Evolutionary conservation across 2,113 vertebrate genomes (phyloP).

Genomic region (Saguinus imperator): DNA sequence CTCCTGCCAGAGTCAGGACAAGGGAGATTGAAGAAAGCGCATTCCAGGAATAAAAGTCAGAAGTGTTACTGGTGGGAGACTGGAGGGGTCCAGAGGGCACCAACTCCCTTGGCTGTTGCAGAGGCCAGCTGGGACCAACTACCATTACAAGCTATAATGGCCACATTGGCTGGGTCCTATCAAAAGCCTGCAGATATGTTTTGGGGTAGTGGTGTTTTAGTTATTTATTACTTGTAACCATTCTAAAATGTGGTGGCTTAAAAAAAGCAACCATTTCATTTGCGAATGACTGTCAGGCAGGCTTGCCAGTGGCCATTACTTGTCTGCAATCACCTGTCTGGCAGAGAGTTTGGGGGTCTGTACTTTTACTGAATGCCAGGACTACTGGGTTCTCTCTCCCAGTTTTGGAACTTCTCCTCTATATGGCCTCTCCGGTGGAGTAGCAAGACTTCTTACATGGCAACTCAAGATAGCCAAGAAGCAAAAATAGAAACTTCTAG

Average conservation of each 20-base stretch:
- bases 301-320: not conserved
- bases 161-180: not conserved
- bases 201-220: not conserved
- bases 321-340: not conserved
- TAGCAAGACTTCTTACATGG: not conserved
- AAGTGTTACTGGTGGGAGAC: not conserved
- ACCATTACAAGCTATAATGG: not conserved
- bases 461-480: not conserved
- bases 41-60: not conserved
- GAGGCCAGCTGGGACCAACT: not conserved
- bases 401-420: not conserved
- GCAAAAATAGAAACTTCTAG: slow-evolving; percentile 48
- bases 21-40: not conserved
- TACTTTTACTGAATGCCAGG: not conserved
- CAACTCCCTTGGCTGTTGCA: not conserved
- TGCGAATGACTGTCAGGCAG: not conserved
- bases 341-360: not conserved
- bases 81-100: not conserved
- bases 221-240: not conserved
- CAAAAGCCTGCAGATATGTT: not conserved
- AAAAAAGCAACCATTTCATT: not conserved
- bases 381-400: not conserved
- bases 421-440: not conserved
- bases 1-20: not conserved
- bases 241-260: not conserved